Conservation (phyloP, 2,888 invertebrate species). For the Brachynemurus nebulosus region DNA sequence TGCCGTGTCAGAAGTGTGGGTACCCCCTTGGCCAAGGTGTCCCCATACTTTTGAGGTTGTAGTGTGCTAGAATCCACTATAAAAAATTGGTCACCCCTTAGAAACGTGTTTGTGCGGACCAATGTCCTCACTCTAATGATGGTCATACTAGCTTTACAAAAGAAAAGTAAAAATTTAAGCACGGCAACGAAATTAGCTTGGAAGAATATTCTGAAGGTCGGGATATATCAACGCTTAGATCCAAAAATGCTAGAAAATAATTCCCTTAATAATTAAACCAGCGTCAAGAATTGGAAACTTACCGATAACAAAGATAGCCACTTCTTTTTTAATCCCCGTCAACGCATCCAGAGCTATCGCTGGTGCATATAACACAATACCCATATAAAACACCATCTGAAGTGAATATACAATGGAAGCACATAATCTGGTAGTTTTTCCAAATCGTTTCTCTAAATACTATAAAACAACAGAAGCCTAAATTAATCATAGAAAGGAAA, state of each 20-base stretch:
- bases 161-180: not conserved
- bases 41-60: no score
- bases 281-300: conserved; percentile 12
- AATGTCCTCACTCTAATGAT: no score
- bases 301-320: conserved; percentile 60
- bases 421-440: conserved; percentile 53
- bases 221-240: not conserved
- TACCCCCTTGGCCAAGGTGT: no score
- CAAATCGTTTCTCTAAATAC: conserved; percentile 83
- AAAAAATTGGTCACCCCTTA: no score
- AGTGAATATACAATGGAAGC: conserved; percentile 76
- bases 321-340: conserved; percentile 58
- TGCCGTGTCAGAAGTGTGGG: no score
- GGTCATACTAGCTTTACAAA: not conserved
- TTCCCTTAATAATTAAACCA: not conserved
- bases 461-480: conserved; percentile 28
- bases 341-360: conserved; percentile 79
- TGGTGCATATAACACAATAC: conserved; percentile 87
- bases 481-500: not conserved
- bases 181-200: not conserved
- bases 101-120: no score
- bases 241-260: conserved; percentile 13
- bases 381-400: conserved; percentile 83
- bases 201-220: not conserved
- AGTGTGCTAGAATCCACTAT: no score